A percentile compares a stretch with the other conserved stretches of the same genome.
phyloP scores from a whole-genome alignment of 2,797 vertebrate genomes.

The Discoglossus pictus region DNA sequence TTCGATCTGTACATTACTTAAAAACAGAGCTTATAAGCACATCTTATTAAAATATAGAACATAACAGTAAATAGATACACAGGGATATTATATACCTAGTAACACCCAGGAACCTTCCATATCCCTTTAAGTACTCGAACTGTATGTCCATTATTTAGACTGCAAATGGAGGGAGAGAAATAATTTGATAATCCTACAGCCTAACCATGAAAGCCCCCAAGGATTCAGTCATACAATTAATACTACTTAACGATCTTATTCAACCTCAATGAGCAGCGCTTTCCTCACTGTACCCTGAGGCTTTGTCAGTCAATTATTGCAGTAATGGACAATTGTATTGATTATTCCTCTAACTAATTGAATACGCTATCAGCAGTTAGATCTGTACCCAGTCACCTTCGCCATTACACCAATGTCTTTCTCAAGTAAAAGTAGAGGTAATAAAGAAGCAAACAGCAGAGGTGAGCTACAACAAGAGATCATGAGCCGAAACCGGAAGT shows the following conservation, averaged over 20 bases:
- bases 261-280: conserved; percentile 17
- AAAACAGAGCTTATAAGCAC: too few relatives aligned
- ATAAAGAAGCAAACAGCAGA: background rate
- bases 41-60: too few relatives aligned
- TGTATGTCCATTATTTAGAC: too few relatives aligned
- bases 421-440: too few relatives aligned
- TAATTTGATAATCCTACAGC: too few relatives aligned
- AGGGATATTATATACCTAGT: background rate
- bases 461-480: conserved; percentile 15
- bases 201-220: too few relatives aligned
- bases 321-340: conserved; percentile 37
- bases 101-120: too few relatives aligned
- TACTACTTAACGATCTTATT: conserved; percentile 21
- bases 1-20: too few relatives aligned
- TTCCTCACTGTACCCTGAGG: conserved; percentile 22
- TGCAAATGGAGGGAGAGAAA: too few relatives aligned
- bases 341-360: conserved; percentile 40
- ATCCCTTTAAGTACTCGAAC: too few relatives aligned
- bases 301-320: conserved; percentile 27
- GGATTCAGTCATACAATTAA: conserved; percentile 18
- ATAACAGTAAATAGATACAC: too few relatives aligned
- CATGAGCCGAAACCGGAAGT: too few relatives aligned
- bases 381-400: conserved; percentile 7
- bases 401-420: background rate
- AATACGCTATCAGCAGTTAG: conserved; percentile 26